A percentile compares a stretch with the other conserved stretches of the same genome.
Evolutionary conservation across 1,140 invertebrate species (phyloP).

Genomic region (Drosophila lowei): DNA sequence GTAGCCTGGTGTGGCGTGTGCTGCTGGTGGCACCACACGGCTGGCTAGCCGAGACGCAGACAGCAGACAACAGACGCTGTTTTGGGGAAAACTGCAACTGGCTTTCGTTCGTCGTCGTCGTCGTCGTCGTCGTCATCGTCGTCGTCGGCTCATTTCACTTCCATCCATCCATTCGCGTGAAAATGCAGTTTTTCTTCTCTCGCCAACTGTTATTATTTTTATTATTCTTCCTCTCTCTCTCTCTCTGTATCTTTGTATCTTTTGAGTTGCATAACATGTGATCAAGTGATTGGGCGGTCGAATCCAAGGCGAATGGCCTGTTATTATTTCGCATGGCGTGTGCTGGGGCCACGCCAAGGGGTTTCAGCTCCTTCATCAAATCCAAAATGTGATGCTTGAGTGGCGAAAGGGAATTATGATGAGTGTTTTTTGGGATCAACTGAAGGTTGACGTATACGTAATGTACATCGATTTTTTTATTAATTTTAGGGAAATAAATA

Average conservation of each 20-base stretch:
- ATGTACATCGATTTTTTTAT: too few species aligned
- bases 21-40: conserved; percentile 3
- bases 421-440: neutral
- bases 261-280: conserved; percentile 53
- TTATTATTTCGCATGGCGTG: conserved; percentile 50
- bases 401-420: conserved; percentile 40
- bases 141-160: conserved; percentile 59
- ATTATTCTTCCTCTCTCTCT: conserved; percentile 12
- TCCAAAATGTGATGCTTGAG: conserved; percentile 28
- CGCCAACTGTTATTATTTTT: conserved; percentile 44
- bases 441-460: too few species aligned
- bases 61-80: neutral
- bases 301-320: conserved; percentile 26
- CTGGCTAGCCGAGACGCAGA: conserved; percentile 29
- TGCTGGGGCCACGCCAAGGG: conserved; percentile 28
- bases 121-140: conserved; percentile 12
- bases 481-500: too few species aligned
- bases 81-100: conserved; percentile 55
- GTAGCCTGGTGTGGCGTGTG: neutral
- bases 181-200: conserved; percentile 62
- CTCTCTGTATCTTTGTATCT: conserved; percentile 9
- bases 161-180: conserved; percentile 53
- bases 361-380: conserved; percentile 48
- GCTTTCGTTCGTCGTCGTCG: conserved; percentile 30
- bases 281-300: conserved; percentile 47